Conservation (phyloP, 2,113 vertebrate genomes). For the Chaetodon auriga region DNA sequence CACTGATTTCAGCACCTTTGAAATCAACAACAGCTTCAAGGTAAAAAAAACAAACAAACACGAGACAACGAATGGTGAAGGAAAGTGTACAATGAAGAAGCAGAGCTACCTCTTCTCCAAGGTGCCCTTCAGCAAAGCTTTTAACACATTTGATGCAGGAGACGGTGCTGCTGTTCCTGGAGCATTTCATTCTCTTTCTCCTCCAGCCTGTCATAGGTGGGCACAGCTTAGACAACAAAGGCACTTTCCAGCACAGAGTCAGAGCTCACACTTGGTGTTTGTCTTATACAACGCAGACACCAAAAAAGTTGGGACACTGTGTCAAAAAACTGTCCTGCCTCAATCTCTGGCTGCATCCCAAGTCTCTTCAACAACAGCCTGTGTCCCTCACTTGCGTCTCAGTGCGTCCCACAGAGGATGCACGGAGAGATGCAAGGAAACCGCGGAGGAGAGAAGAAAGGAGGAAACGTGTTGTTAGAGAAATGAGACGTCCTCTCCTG, state of each 20-base stretch:
- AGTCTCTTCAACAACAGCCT: too few relatives aligned
- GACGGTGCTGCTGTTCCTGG: neutral
- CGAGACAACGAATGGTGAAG: neutral
- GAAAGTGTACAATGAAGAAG: neutral
- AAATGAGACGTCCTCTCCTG: too few relatives aligned
- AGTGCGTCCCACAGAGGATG: too few relatives aligned
- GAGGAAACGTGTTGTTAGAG: too few relatives aligned
- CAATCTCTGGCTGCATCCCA: neutral
- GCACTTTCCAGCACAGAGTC: conserved; percentile 6
- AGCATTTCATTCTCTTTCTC: neutral
- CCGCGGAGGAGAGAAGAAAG: too few relatives aligned
- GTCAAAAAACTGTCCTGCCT: neutral
- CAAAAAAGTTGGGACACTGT: too few relatives aligned
- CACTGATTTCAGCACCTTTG: neutral
- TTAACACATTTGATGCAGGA: neutral
- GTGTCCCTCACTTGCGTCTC: too few relatives aligned
- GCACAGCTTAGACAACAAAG: conserved; percentile 7
- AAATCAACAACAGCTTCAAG: neutral
- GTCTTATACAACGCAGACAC: neutral
- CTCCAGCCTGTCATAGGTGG: neutral
- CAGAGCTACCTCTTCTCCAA: neutral
- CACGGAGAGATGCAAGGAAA: too few relatives aligned
- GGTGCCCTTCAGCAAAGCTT: neutral
- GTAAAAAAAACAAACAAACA: neutral
- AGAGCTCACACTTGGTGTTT: neutral